Conservation (phyloP, 2,113 vertebrate species). For the Phalacrocorax pelagicus region DNA sequence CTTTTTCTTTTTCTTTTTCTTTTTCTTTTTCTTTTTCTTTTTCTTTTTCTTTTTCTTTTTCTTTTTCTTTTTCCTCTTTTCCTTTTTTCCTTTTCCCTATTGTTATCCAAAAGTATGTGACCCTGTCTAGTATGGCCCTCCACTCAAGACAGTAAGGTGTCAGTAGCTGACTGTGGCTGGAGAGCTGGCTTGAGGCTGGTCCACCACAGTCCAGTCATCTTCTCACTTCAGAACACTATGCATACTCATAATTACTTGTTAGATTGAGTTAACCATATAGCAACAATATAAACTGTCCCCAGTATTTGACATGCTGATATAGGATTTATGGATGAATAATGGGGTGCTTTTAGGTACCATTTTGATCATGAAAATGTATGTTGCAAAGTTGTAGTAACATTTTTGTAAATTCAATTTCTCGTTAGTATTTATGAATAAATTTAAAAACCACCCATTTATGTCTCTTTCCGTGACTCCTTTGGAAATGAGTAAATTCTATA, state of each 20-base stretch:
- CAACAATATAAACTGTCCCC: neutral
- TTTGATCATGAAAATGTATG: neutral
- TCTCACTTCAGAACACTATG: neutral
- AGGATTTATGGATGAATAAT: neutral
- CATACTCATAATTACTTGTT: neutral
- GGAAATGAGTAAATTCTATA: neutral
- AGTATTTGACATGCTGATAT: neutral
- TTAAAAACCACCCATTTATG: neutral
- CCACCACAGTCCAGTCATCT: neutral
- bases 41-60: neutral
- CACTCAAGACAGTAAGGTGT: neutral
- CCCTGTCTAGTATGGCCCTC: neutral
- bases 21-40: too few species aligned
- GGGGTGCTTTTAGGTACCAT: neutral
- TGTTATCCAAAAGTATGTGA: neutral
- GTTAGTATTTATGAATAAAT: neutral
- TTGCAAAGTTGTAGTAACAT: neutral
- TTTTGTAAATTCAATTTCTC: neutral
- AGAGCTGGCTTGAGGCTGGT: neutral
- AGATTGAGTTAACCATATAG: neutral
- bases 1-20: too few species aligned
- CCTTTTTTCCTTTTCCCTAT: neutral
- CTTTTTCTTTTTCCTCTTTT: too few species aligned
- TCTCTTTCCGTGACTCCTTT: neutral
- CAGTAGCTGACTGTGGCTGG: neutral